phyloP scores from a whole-genome alignment of 2,888 invertebrate species.

The Lagria hirta region DNA sequence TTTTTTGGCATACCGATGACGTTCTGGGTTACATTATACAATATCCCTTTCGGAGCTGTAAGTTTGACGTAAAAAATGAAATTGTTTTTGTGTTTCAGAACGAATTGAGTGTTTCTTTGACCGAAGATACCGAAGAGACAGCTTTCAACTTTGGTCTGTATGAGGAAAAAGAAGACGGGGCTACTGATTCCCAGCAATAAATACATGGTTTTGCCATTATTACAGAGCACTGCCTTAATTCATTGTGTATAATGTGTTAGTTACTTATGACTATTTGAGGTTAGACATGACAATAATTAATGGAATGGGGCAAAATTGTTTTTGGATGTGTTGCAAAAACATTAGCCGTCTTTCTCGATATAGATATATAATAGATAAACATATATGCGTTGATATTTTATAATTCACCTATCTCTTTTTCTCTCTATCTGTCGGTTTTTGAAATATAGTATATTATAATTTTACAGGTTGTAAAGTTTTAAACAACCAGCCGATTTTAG shows the following conservation, averaged over 20 bases:
- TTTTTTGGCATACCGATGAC: too few species aligned
- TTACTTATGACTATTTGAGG: conserved; percentile 40
- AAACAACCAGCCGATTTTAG: conserved; percentile 35
- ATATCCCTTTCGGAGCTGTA: too few species aligned
- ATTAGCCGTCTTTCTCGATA: conserved; percentile 7
- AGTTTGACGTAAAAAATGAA: too few species aligned
- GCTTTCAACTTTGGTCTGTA: conserved; percentile 27
- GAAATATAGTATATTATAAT: conserved; percentile 38
- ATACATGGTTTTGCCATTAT: conserved; percentile 16
- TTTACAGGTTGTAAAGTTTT: conserved; percentile 38
- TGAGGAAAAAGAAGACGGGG: conserved; percentile 33
- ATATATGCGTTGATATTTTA: conserved; percentile 11
- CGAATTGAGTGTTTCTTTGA: conserved; percentile 49
- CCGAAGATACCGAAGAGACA: conserved; percentile 34
- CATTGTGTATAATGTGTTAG: conserved; percentile 37
- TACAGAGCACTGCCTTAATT: conserved; percentile 42
- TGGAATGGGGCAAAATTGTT: conserved; percentile 50
- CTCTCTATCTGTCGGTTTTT: conserved; percentile 3
- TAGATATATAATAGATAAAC: too few species aligned
- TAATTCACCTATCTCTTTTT: conserved; percentile 8
- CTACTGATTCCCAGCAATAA: conserved; percentile 46
- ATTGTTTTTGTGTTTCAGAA: conserved; percentile 43
- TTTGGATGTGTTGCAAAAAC: conserved; percentile 29
- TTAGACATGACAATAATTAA: conserved; percentile 51
- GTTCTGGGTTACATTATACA: too few species aligned